A percentile compares a stretch with the other conserved stretches of the same genome.
Conservation (phyloP, 2,113 vertebrate species). For the Etheostoma cragini region DNA sequence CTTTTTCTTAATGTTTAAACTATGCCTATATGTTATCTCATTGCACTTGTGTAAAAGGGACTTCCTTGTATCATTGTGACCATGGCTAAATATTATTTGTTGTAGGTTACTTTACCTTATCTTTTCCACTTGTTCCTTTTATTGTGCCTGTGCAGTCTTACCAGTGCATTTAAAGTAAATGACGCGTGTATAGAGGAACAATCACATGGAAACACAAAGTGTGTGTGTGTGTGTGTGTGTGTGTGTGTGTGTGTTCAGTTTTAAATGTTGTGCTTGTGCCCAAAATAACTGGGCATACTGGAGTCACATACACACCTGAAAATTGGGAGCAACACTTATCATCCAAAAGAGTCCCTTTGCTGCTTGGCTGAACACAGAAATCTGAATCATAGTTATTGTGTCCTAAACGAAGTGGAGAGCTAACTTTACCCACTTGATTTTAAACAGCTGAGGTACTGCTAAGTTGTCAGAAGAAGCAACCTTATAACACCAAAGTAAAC, state of each 20-base stretch:
- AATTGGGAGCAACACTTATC: neutral
- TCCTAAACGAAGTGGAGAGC: neutral
- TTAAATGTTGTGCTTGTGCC: constrained; percentile 12
- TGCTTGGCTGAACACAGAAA: neutral
- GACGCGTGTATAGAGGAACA: too few relatives aligned
- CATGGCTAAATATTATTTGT: constrained; percentile 16
- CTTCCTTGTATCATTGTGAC: neutral
- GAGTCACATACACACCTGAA: constrained; percentile 1
- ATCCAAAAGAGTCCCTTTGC: neutral
- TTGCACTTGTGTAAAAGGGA: neutral
- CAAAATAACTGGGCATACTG: neutral
- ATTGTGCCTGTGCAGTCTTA: neutral
- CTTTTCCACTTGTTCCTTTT: neutral
- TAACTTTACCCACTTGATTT: neutral
- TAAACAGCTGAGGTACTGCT: neutral
- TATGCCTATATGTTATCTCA: neutral
- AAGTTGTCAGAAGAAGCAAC: neutral
- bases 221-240: too few relatives aligned
- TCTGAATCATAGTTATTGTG: neutral
- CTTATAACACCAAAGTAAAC: neutral
- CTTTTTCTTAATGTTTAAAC: neutral
- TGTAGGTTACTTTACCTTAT: too few relatives aligned
- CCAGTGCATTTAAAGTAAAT: neutral
- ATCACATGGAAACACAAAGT: too few relatives aligned
- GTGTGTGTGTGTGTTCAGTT: neutral